Percentiles rank a stretch among this genome's conserved stretches.
These are phyloP conservation scores for Morpho deidamia DNA, from an alignment of 2,888 invertebrate species.

Conservation along the genomic window DNA sequence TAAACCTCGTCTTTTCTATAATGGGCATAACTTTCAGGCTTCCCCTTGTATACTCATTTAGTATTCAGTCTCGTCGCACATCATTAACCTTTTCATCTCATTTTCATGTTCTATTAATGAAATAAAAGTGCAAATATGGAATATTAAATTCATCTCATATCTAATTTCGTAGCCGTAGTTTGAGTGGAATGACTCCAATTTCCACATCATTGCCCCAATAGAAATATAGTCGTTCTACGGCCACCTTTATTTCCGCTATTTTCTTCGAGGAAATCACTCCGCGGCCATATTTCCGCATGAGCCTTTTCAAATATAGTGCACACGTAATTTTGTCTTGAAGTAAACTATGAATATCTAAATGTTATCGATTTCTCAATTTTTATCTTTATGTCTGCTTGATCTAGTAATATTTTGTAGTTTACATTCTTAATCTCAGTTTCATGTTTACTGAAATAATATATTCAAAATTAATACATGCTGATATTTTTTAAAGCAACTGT, in stretches of 20 bases:
- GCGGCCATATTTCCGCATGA: conserved; percentile 28
- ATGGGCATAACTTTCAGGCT: no score
- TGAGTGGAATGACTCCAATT: conserved; percentile 16
- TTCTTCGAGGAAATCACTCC: conserved; percentile 39
- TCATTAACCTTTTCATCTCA: neutral
- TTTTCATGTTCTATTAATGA: no score
- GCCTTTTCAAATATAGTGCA: conserved; percentile 16
- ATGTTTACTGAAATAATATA: no score
- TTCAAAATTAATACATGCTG: no score
- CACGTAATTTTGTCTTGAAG: conserved; percentile 5
- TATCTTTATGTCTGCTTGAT: neutral
- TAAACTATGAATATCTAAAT: no score
- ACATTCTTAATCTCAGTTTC: no score
- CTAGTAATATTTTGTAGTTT: no score
- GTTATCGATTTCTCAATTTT: no score
- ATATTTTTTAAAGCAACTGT: no score
- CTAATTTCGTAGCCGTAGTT: conserved; percentile 9
- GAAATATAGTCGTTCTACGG: conserved; percentile 28
- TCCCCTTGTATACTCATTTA: no score
- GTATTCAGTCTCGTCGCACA: no score
- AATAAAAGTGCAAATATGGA: neutral
- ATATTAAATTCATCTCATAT: neutral
- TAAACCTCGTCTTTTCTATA: no score
- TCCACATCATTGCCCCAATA: conserved; percentile 19
- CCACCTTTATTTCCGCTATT: conserved; percentile 42